These are phyloP conservation scores for Pegoplata infirma DNA, from an alignment of 2,888 invertebrate genomes.

Conservation along the genomic window DNA sequence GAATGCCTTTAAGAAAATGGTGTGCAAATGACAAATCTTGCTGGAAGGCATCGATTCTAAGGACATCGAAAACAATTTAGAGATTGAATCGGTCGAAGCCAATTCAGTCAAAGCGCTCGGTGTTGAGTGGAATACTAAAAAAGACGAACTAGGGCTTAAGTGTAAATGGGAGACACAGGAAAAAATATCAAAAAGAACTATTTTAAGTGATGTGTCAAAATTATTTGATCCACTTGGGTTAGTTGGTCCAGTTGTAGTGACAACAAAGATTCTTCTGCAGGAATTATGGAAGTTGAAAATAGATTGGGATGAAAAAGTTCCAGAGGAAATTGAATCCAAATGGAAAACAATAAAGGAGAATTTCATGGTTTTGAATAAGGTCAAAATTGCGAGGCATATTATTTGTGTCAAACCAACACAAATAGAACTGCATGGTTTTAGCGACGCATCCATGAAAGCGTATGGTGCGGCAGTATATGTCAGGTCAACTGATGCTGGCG, in stretches of 20 bases:
- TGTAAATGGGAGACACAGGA: constrained; percentile 5
- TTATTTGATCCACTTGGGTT: no score
- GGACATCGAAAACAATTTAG: not conserved
- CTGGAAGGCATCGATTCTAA: not conserved
- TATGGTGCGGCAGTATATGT: constrained; percentile 21
- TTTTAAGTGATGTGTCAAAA: no score
- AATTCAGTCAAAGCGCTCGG: constrained; percentile 11
- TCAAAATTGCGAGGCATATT: no score
- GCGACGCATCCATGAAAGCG: constrained; percentile 24
- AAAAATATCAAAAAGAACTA: no score
- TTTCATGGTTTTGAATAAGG: no score
- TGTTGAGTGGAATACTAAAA: constrained; percentile 7
- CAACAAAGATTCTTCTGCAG: no score
- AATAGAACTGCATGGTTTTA: constrained; percentile 14
- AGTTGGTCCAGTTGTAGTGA: no score
- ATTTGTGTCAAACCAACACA: not conserved
- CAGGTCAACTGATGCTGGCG: not conserved
- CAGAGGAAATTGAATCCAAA: no score
- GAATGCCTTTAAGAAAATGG: constrained; percentile 27
- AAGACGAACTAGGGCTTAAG: not conserved
- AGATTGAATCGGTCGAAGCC: not conserved
- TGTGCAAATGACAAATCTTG: not conserved
- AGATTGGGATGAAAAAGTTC: no score
- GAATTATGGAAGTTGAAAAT: no score
- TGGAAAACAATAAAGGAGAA: no score